Evolutionary conservation across 2,113 vertebrate species (phyloP).

Genomic region (Nicator chloris): DNA sequence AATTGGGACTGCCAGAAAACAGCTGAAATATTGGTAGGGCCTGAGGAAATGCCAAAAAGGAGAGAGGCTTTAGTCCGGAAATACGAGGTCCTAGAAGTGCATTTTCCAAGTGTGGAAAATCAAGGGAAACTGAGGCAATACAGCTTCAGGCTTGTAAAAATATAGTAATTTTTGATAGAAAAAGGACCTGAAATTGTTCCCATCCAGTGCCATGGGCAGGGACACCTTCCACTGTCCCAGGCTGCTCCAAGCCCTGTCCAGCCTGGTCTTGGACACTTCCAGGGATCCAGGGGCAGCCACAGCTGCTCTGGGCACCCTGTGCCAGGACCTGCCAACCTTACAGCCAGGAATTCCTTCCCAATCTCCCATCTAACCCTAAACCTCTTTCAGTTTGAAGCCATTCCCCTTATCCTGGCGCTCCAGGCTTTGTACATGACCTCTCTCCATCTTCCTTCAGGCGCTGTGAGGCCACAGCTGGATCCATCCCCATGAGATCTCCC

Average conservation of each 20-base stretch:
- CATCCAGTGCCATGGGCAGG: not conserved
- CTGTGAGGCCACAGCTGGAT: not conserved
- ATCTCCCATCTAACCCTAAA: not conserved
- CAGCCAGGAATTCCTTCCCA: not conserved
- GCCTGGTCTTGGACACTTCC: accelerated
- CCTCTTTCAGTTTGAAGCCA: not conserved
- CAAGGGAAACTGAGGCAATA: not conserved
- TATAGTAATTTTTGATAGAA: not conserved
- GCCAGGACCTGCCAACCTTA: not conserved
- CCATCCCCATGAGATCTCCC: not conserved
- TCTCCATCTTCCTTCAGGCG: not conserved
- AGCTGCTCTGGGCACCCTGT: not conserved
- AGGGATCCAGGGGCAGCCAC: not conserved
- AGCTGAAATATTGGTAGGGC: not conserved
- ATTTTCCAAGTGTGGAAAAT: not conserved
- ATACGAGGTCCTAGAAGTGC: not conserved
- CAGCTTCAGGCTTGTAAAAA: not conserved
- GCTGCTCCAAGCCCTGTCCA: not conserved
- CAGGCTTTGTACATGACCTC: not conserved
- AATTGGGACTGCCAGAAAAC: not conserved
- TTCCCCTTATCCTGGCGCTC: not conserved
- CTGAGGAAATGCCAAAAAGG: not conserved
- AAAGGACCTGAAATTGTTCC: not conserved
- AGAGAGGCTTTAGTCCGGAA: not conserved
- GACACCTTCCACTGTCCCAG: not conserved